Base-by-base conservation (phyloP, 2,888 invertebrate species). In the Pediacus dermestoides region DNA sequence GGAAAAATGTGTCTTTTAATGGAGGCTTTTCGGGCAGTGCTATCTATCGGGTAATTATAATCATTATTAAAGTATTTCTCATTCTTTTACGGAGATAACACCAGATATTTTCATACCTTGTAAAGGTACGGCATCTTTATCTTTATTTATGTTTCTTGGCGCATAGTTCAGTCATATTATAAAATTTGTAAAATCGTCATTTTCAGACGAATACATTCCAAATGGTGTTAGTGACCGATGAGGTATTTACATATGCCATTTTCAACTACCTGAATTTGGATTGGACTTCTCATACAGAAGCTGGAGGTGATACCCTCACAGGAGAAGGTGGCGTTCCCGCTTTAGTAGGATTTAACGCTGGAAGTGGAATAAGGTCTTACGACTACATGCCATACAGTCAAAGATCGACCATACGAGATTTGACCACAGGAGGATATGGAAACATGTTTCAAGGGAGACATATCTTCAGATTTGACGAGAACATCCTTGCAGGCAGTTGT, bases 1-100 rank as follows among this genome's bases (percentile, higher is more conserved):
- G 96, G 97, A 91, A 90, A 68, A 95, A 96, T 68, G 85, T 95
- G 70, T 88, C 92, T 0, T 93, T 93, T 65, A 81, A 88, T 60
- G 92, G 92, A 34, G 92, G 92, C 50, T 88, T 87, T 37, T 53
- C 48, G 7, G n/a, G n/a, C n/a, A 55, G 53, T 30, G 55, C 57
- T 16, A 18, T 55, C 4, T 57, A 46, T 30, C 34, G 49, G 48
- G 57, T 55, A 49, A 35, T 18, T 7, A 18, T 18, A 7, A n/a
- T n/a, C n/a, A n/a, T n/a, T n/a, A n/a, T n/a, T n/a, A n/a, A n/a
- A n/a, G n/a, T n/a, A n/a, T n/a, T n/a, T n/a, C n/a, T n/a, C n/a
- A n/a, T n/a, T n/a, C n/a, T n/a, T 22, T 14, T n/a, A 8, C 9
- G 16, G 7, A 10, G 4, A 16, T 8, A 15, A 7, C 4, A 30